Evolutionary conservation across 2,113 vertebrate species (phyloP).

Genomic region (Bufo gargarizans): DNA sequence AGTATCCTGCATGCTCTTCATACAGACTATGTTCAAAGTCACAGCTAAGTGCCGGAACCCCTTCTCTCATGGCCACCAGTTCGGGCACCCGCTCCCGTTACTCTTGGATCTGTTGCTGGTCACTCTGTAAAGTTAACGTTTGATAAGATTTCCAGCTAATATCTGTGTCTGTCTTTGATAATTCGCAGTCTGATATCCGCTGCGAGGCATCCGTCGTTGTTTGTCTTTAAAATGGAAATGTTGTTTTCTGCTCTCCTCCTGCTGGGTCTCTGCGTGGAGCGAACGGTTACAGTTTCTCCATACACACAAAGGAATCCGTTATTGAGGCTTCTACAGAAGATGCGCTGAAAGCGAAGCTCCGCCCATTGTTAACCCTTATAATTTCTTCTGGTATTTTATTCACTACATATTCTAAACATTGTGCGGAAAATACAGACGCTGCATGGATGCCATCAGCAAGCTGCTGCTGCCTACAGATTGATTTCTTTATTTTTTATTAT

Average conservation of each 20-base stretch:
- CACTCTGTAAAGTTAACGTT: not conserved
- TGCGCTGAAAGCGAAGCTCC: not conserved
- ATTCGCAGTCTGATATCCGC: not conserved
- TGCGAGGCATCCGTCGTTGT: not conserved
- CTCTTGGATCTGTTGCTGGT: constrained; percentile 13
- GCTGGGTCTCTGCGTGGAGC: not conserved
- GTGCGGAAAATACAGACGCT: no score
- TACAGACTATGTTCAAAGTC: not conserved
- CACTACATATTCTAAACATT: no score
- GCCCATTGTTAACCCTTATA: no score
- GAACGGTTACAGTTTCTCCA: not conserved
- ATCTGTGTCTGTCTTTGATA: not conserved
- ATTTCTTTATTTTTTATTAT: no score
- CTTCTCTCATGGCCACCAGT: not conserved
- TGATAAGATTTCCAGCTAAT: not conserved
- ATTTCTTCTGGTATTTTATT: not conserved
- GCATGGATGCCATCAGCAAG: no score
- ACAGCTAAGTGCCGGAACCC: not conserved
- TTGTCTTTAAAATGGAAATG: constrained; percentile 26
- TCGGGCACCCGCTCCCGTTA: not conserved
- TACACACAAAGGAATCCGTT: not conserved
- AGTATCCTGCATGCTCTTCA: not conserved
- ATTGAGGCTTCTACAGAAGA: not conserved
- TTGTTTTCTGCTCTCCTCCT: constrained; percentile 7
- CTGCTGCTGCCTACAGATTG: no score